Base-by-base conservation (phyloP, 2,888 invertebrate genomes). In the Cephus pulcher region DNA sequence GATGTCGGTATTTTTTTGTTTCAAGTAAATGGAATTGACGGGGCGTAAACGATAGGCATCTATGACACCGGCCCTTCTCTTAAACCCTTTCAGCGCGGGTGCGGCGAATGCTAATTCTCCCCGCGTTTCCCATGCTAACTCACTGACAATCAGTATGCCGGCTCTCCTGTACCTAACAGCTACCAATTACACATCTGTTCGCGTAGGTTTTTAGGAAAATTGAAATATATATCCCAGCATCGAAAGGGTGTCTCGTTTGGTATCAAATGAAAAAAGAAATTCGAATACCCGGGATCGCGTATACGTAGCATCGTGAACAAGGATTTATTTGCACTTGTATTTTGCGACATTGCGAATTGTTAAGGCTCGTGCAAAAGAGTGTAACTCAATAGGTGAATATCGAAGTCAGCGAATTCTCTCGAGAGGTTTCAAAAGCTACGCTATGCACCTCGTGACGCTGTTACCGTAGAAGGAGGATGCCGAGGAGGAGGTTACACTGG, bases 331-430 rank as follows among this genome's bases (percentile, higher is more conserved):
- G 6, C 56, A 56, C 56, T 9, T 56, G 23, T 56, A 23, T 15
- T 56, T 56, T 4, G 34, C 71, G 9, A 33, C 32, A 71, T 33
- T 33, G 33, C 32, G 71, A 71, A 71, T 71, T 71, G 32, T 71
- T 71, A 33, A 34, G 71, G 32, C 2, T 34, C 80, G 80, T 77
- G 77, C 83, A 85, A 86, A 85, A 82, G 83, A 84, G 85, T 83
- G 86, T 88, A 88, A 89, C 86, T 88, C 85, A 86, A 88, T 87
- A 87, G 86, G 82, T 56, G 84, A 86, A 87, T 88, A 86, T 87
- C 83, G 79, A 78, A 82, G 81, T 82, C 80, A 76, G 78, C 75
- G 80, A 79, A 84, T 83, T 69, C 83, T 88, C 89, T 81, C 80
- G 84, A 84, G 88, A 86, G 85, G 84, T 83, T 84, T 85, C 81